Conservation (phyloP, 2,888 invertebrate genomes). For the Diarsia dahlii region DNA sequence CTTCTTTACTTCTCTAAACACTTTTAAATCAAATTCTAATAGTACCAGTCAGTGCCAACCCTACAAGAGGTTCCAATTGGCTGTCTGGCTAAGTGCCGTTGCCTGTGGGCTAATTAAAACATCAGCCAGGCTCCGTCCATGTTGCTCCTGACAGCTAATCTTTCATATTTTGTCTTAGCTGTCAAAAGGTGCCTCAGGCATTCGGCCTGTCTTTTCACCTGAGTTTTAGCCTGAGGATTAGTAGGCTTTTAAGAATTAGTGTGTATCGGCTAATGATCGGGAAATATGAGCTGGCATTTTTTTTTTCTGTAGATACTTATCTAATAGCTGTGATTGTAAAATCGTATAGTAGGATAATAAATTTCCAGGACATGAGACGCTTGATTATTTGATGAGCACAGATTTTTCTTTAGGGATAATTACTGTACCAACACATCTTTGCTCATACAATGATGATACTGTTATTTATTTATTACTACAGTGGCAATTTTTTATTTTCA, state of each 20-base stretch:
- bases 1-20: neutral
- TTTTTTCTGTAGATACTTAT: too few relatives aligned
- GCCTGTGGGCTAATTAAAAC: constrained; percentile 90
- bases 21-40: neutral
- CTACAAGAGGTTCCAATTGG: constrained; percentile 79
- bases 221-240: constrained; percentile 42
- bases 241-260: constrained; percentile 50
- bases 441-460: too few relatives aligned
- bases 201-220: constrained; percentile 42
- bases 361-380: neutral
- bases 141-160: constrained; percentile 82
- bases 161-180: constrained; percentile 89
- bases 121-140: constrained; percentile 80
- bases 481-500: neutral
- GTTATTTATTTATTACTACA: neutral
- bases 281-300: constrained; percentile 11
- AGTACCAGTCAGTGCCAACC: constrained; percentile 77
- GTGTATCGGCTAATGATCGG: constrained; percentile 39
- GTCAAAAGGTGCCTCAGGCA: constrained; percentile 77
- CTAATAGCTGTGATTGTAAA: too few relatives aligned
- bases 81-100: constrained; percentile 82
- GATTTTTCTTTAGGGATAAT: too few relatives aligned
- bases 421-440: too few relatives aligned
- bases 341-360: too few relatives aligned
- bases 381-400: neutral